These are phyloP conservation scores for Crenuchus spilurus DNA, from an alignment of 2,797 vertebrate species.

Conservation along the genomic window DNA sequence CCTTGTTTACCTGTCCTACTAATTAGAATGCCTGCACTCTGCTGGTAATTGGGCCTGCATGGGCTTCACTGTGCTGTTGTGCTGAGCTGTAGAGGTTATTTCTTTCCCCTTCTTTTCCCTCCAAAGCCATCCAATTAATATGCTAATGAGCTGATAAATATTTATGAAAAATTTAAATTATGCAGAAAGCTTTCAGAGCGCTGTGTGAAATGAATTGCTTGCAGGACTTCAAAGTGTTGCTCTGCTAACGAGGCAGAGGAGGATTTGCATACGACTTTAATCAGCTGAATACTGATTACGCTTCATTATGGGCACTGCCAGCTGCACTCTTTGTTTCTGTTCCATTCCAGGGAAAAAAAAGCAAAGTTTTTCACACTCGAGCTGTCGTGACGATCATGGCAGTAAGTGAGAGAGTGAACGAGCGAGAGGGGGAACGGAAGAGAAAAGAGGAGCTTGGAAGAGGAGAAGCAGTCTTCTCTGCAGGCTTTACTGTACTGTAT, in stretches of 20 bases:
- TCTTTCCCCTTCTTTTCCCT: slow-evolving; percentile 70
- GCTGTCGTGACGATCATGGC: slow-evolving; percentile 95
- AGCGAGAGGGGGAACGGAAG: slow-evolving; percentile 47
- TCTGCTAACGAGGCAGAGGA: slow-evolving; percentile 92
- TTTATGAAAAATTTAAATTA: slow-evolving; percentile 99
- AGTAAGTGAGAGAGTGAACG: slow-evolving; percentile 58
- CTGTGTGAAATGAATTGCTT: slow-evolving; percentile 98
- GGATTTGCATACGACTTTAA: slow-evolving; percentile 99
- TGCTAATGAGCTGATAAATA: slow-evolving; percentile 99
- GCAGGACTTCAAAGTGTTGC: slow-evolving; percentile 99
- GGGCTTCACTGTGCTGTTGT: slow-evolving; percentile 51
- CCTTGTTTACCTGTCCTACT: slow-evolving; percentile 76
- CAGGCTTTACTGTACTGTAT: slow-evolving; percentile 46
- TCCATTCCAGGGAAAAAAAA: slow-evolving; percentile 87
- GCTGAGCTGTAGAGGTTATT: slow-evolving; percentile 65
- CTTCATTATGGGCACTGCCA: slow-evolving; percentile 99
- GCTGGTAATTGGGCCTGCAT: slow-evolving; percentile 81
- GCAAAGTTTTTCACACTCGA: slow-evolving; percentile 92
- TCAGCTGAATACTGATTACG: slow-evolving; percentile 99
- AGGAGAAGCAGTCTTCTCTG: slow-evolving; percentile 62
- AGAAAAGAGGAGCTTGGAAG: slow-evolving; percentile 59
- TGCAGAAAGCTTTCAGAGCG: slow-evolving; percentile 98
- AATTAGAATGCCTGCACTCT: slow-evolving; percentile 85
- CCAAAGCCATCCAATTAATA: slow-evolving; percentile 98
- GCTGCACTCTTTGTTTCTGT: slow-evolving; percentile 99